Base-by-base conservation (phyloP, 2,113 vertebrate species). In the Ibidorhyncha struthersii region DNA sequence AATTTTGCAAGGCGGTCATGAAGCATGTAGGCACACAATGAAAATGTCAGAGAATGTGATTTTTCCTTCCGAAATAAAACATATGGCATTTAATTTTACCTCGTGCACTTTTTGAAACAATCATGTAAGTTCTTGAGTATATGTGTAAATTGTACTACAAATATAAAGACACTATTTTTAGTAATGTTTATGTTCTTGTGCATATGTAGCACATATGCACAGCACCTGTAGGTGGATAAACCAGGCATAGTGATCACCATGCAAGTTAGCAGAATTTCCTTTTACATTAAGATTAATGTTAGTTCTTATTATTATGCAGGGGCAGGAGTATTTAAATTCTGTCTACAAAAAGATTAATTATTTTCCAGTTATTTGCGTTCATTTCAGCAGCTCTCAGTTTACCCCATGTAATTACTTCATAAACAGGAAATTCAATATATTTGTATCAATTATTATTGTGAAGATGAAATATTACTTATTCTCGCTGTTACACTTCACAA, bases 401-500 rank as follows among this genome's bases (percentile, higher is more conserved):
- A 40, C 2, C 7, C 5, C 14, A 20, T 59, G 22, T 86, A 82
- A 52, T 70, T 89, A 72, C 29, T 91, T 77, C 29, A 55, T 40
- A 66, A 90, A 58, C n/a, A 93, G 22, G 18, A 79, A 93, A 93
- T 69, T 45, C 36, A 62, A 43, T 29, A 52, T 0, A 76, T 88
- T 93, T 84, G 20, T 86, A 82, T 79, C 25, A 89, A 80, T 93
- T 86, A 70, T 26, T 58, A 70, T 26, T 55, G 6, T 52, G 52
- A 80, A 55, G 10, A 83, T 89, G 58, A 95, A 92, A 79, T 93
- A 82, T 71, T 89, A 87, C 34, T 87, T 89, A 84, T 72, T 85
- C 7, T 50, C 22, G 66, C 41, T 40, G 55, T 21, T 82, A 65
- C 40, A 38, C 16, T 86, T 90, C 43, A 53, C 1, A 4, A 72